Percentiles rank a stretch among this genome's conserved stretches.
These are phyloP conservation scores for Thecophora atra DNA, from an alignment of 2,888 invertebrate species.

Conservation along the genomic window DNA sequence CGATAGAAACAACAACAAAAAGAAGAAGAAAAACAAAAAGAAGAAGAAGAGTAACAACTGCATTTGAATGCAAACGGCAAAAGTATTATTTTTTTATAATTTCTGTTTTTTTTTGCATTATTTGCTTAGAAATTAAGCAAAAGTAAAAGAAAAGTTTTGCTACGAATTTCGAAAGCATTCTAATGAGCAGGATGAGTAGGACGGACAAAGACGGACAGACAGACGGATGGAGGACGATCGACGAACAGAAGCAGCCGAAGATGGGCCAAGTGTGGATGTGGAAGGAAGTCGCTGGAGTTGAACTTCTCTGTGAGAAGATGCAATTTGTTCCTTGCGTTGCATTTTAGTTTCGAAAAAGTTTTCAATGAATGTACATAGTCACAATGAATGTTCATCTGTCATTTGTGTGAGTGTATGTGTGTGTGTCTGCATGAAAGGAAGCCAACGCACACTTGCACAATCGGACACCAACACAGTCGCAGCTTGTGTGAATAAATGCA, in stretches of 20 bases:
- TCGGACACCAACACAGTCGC: not conserved
- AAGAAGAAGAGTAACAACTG: not conserved
- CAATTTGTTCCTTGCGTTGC: conserved; percentile 34
- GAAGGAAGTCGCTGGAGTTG: conserved; percentile 7
- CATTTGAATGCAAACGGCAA: conserved; percentile 53
- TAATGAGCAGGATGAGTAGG: conserved; percentile 52
- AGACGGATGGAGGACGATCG: not conserved
- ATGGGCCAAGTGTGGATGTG: conserved; percentile 15
- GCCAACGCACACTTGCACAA: not conserved
- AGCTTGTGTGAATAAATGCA: not conserved
- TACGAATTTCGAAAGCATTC: conserved; percentile 54
- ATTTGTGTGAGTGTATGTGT: not conserved
- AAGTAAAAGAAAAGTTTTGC: conserved; percentile 33
- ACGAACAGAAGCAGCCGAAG: not conserved
- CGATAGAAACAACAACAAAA: not conserved
- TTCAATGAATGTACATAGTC: conserved; percentile 1
- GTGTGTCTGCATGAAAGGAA: not conserved
- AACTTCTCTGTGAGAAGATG: conserved; percentile 24
- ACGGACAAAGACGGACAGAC: conserved; percentile 4
- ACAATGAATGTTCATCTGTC: too few relatives aligned
- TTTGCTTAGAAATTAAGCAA: conserved; percentile 27
- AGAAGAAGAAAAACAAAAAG: conserved; percentile 45
- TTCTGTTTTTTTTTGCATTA: too few relatives aligned
- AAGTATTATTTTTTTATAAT: conserved; percentile 57
- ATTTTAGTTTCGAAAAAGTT: conserved; percentile 29